A percentile compares a stretch with the other conserved stretches of the same genome.
Conservation (phyloP, 2,888 invertebrate genomes). For the Euzophera pinguis region DNA sequence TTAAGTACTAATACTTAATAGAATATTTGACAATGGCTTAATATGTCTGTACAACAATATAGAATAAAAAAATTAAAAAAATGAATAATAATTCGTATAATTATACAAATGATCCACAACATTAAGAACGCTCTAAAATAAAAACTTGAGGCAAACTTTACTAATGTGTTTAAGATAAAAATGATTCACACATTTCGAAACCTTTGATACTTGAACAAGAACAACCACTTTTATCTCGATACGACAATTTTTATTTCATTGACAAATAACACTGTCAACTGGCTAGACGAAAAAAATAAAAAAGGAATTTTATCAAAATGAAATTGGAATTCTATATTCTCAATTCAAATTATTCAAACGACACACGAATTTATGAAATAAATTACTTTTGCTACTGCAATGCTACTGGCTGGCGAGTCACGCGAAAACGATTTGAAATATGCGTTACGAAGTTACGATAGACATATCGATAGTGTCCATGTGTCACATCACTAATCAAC, state of each 20-base stretch:
- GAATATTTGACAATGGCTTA: too few species aligned
- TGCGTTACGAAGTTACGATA: slow-evolving; percentile 20
- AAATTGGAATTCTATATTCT: neutral
- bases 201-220: neutral
- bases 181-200: neutral
- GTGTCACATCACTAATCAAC: slow-evolving; percentile 27
- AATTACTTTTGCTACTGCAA: slow-evolving; percentile 3
- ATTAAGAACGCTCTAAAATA: too few species aligned
- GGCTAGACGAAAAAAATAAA: neutral
- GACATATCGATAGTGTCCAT: slow-evolving; percentile 23
- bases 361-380: slow-evolving; percentile 3
- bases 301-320: neutral
- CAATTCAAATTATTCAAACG: neutral
- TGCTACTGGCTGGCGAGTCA: slow-evolving; percentile 12
- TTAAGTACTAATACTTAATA: too few species aligned
- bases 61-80: too few species aligned
- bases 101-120: too few species aligned
- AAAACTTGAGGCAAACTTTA: too few species aligned
- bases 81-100: too few species aligned
- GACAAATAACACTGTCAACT: neutral
- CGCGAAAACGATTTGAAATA: slow-evolving; percentile 8
- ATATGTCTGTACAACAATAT: too few species aligned
- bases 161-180: neutral
- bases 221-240: neutral
- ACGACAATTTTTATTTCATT: neutral